Evolutionary conservation across 2,888 invertebrate species (phyloP).

Genomic region (Phortica okadai): DNA sequence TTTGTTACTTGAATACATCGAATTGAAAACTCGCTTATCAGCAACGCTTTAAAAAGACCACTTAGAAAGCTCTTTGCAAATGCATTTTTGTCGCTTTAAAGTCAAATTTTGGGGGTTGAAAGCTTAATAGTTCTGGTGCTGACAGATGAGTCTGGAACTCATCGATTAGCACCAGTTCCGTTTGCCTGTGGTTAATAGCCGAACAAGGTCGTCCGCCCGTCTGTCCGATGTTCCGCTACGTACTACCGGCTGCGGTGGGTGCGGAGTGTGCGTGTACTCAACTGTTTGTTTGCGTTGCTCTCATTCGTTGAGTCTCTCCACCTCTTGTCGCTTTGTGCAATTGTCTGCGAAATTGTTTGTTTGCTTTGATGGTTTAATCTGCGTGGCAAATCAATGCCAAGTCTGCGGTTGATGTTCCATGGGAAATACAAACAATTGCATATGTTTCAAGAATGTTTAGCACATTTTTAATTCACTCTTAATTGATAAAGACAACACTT

Average conservation of each 20-base stretch:
- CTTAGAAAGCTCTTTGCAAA: no score
- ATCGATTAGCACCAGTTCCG: constrained; percentile 61
- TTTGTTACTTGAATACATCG: not conserved
- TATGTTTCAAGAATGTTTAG: not conserved
- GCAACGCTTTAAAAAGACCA: no score
- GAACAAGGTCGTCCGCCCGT: constrained; percentile 31
- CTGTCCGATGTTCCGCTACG: not conserved
- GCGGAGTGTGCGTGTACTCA: constrained; percentile 24
- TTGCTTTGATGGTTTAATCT: constrained; percentile 66
- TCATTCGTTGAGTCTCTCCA: not conserved
- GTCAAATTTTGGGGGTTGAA: constrained; percentile 4
- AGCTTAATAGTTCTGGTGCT: not conserved
- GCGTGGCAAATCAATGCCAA: constrained; percentile 57
- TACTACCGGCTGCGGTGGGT: constrained; percentile 8
- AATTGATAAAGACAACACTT: no score
- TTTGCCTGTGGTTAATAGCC: constrained; percentile 50
- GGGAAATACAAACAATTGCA: constrained; percentile 59
- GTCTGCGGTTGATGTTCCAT: constrained; percentile 53
- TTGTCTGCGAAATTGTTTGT: constrained; percentile 66
- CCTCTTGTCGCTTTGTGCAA: constrained; percentile 48
- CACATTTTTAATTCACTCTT: no score
- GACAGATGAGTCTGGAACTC: constrained; percentile 61
- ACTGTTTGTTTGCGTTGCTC: constrained; percentile 14
- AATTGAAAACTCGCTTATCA: no score
- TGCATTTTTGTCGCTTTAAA: not conserved